Base-by-base conservation (phyloP, 1,140 invertebrate genomes). In the Ceratina australensis region DNA sequence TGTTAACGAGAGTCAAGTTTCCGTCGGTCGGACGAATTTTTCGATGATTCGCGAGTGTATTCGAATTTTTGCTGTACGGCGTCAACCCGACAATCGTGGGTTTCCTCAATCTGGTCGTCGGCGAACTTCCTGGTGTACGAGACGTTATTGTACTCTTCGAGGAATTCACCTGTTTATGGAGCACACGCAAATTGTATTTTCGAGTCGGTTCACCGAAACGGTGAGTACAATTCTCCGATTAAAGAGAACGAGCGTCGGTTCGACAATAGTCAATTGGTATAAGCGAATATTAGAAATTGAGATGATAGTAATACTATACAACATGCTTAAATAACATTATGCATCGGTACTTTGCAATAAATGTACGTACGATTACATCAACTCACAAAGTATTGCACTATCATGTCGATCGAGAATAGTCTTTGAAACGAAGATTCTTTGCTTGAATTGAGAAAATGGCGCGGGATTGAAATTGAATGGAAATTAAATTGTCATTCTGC, bases 141-240 rank as follows among this genome's bases (percentile, higher is more conserved):
- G 59, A 15, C n/a, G 52, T 8, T 69, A 67, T 49, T n/a, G 73
- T 66, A 18, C 33, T 69, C 49, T n/a, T 84, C 63, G 56, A 54
- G 56, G 72, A 61, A 75, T 71, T 80, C 49, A 72, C 78, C 82
- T 84, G 78, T 80, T 78, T 56, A 54, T 67, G 20, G 60, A 64
- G 49, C 33, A 72, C 50, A 77, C 47, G 67, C 67, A 71, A 49
- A 71, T 71, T 77, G 67, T 75, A 77, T 52, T 61, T 42, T 60
- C 20, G 15, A 24, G 24, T 16, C 47, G 13, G n/a, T 7, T 60
- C 26, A 18, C 42, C 66, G 16, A 0, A 24, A 42, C 8, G 24
- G 66, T 61, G 8, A 76, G 56, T 76, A 42, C 16, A 71, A 54
- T 60, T 71, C 26, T 42, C 0, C 16, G 13, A 71, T 60, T 50